A percentile compares a stretch with the other conserved stretches of the same genome.
Evolutionary conservation across 64 coral and sea anemone species (phyloP).

Genomic region (Astreopora myriophthalma): DNA sequence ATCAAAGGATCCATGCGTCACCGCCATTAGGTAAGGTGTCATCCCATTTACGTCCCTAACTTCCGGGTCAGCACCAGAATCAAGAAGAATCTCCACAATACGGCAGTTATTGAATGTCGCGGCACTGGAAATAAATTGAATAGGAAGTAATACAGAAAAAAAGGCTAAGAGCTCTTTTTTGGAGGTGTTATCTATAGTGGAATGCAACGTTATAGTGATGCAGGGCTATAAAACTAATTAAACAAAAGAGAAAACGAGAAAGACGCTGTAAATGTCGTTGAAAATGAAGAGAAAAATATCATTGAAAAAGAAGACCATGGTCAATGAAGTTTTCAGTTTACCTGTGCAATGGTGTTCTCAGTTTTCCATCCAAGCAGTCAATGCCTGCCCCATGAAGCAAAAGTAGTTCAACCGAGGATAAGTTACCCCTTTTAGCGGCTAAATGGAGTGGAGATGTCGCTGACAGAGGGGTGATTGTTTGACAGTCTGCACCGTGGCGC

Average conservation of each 20-base stretch:
- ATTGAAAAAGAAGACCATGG: too few species aligned
- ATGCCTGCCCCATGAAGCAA: not conserved
- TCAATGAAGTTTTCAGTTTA: not conserved
- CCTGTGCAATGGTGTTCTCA: constrained; percentile 18
- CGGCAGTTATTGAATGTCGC: constrained; percentile 10
- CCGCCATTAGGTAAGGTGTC: constrained; percentile 11
- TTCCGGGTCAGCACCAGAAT: constrained; percentile 26
- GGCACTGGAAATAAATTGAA: not conserved
- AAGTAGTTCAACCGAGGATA: constrained; percentile 4
- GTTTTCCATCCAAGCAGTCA: not conserved
- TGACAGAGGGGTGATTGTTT: not conserved
- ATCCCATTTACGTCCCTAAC: not conserved
- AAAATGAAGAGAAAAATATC: too few species aligned
- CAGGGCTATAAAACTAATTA: too few species aligned
- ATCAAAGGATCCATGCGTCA: not conserved
- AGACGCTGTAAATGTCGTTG: too few species aligned
- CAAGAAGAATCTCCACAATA: constrained; percentile 32
- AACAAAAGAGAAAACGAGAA: too few species aligned
- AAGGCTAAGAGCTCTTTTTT: too few species aligned
- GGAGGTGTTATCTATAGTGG: too few species aligned
- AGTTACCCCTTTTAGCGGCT: constrained; percentile 13
- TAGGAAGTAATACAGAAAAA: not conserved
- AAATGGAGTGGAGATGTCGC: not conserved
- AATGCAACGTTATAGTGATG: too few species aligned
- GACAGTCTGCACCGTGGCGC: not conserved